Evolutionary conservation across 2,888 invertebrate species (phyloP).

Genomic region (Gnatocerus cornutus): DNA sequence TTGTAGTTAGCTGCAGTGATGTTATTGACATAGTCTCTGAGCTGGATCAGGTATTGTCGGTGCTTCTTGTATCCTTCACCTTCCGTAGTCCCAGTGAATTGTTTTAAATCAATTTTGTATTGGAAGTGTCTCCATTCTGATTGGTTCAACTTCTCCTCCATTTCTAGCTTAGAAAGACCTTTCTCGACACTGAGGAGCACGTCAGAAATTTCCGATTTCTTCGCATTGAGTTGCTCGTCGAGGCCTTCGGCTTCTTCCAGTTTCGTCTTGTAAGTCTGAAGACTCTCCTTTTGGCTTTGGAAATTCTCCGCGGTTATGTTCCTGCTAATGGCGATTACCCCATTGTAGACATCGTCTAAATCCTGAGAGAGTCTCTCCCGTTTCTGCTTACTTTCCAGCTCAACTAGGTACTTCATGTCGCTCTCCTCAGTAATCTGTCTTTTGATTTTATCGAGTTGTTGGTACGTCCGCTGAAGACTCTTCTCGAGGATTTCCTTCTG

Average conservation of each 20-base stretch:
- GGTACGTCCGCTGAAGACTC: slow-evolving; percentile 48
- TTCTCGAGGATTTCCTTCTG: slow-evolving; percentile 53
- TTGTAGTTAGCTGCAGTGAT: slow-evolving; percentile 2
- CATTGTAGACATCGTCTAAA: slow-evolving; percentile 54
- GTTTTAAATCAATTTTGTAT: slow-evolving; percentile 13
- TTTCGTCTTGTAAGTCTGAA: slow-evolving; percentile 10
- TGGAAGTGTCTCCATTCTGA: slow-evolving; percentile 31
- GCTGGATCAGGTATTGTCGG: slow-evolving; percentile 16
- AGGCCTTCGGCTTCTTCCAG: slow-evolving; percentile 28
- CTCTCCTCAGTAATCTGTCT: slow-evolving; percentile 53
- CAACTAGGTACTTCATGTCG: slow-evolving; percentile 49
- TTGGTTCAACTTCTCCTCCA: slow-evolving; percentile 35
- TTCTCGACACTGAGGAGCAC: slow-evolving; percentile 15
- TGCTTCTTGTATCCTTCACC: slow-evolving; percentile 24
- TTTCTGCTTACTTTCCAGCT: slow-evolving; percentile 44
- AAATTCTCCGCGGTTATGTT: slow-evolving; percentile 26
- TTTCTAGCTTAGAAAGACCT: neutral
- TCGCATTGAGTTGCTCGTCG: slow-evolving; percentile 7
- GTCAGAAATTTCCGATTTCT: slow-evolving; percentile 18
- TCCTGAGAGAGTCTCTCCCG: slow-evolving; percentile 51
- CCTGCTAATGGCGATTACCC: slow-evolving; percentile 27
- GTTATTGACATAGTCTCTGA: slow-evolving; percentile 23
- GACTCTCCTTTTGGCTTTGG: slow-evolving; percentile 47
- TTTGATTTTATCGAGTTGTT: slow-evolving; percentile 53
- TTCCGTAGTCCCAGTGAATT: slow-evolving; percentile 25